Percentiles rank a stretch among this genome's conserved stretches.
Evolutionary conservation across 2,113 vertebrate genomes (phyloP).

Genomic region (Monarcha castaneiventris): DNA sequence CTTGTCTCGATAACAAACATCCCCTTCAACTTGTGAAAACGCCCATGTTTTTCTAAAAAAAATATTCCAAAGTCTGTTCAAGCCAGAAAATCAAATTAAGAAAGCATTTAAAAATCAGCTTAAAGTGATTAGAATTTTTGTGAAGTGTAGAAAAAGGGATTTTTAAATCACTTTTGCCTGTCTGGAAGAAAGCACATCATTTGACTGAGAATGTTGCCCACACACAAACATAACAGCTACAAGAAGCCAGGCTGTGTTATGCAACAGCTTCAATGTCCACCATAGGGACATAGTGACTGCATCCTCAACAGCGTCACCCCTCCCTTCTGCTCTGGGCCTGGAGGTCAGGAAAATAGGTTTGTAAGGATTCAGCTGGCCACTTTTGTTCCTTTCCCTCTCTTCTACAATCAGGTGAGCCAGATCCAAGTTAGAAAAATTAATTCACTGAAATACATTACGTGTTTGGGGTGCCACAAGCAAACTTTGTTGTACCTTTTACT

Average conservation of each 20-base stretch:
- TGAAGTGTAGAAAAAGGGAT: conserved; percentile 39
- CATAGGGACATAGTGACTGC: not conserved
- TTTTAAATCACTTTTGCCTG: conserved; percentile 11
- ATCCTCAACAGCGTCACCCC: not conserved
- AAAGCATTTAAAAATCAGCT: conserved; percentile 48
- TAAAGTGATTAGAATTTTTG: conserved; percentile 55
- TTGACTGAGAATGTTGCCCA: not conserved
- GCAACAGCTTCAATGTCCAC: accelerated
- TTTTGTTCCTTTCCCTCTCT: not conserved
- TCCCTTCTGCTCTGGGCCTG: not conserved
- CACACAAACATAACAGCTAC: not conserved
- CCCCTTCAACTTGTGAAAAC: not conserved
- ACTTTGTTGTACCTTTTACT: not conserved
- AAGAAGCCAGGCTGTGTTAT: not conserved
- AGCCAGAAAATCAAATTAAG: conserved; percentile 44
- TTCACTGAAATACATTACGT: not conserved
- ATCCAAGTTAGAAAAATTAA: not conserved
- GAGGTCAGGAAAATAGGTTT: not conserved
- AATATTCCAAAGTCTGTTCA: not conserved
- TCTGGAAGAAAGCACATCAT: not conserved
- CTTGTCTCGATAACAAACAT: not conserved
- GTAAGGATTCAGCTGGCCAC: not conserved
- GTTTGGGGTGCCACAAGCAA: not conserved
- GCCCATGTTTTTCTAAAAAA: not conserved
- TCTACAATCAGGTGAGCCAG: not conserved